Evolutionary conservation across 2,113 vertebrate species (phyloP).

Genomic region (Circaetus cinerascens): DNA sequence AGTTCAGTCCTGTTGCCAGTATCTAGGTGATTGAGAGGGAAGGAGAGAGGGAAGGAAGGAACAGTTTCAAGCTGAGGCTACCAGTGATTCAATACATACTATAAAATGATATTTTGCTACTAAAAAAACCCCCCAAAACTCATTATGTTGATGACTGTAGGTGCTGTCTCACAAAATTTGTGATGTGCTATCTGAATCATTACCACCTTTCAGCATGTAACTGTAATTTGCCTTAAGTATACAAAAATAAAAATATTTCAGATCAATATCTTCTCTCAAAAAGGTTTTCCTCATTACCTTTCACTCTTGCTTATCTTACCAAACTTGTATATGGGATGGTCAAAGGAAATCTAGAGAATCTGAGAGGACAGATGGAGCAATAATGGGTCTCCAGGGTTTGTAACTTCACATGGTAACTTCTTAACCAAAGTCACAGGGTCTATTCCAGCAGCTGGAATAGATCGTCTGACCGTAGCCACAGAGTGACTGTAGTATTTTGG

Average conservation of each 20-base stretch:
- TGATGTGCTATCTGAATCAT: not conserved
- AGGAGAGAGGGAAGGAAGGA: not conserved
- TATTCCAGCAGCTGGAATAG: not conserved
- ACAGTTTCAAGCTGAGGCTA: not conserved
- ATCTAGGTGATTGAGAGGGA: not conserved
- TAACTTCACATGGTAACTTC: not conserved
- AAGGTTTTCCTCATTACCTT: not conserved
- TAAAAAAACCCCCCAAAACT: not conserved
- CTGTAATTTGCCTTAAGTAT: not conserved
- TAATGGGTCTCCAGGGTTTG: not conserved
- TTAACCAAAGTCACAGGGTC: not conserved
- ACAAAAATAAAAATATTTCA: not conserved
- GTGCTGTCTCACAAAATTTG: not conserved
- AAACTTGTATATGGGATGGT: not conserved
- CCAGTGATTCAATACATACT: not conserved
- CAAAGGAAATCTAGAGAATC: not conserved
- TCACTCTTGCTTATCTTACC: not conserved
- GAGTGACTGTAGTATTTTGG: not conserved
- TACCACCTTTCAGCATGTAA: not conserved
- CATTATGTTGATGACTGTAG: not conserved
- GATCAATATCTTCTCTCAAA: not conserved
- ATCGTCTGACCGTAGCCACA: not conserved
- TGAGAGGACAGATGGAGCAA: not conserved
- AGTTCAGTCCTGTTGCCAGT: not conserved
- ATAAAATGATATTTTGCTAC: not conserved